Base-by-base conservation (phyloP, 2,888 invertebrate species). In the Oxytorus armatus region DNA sequence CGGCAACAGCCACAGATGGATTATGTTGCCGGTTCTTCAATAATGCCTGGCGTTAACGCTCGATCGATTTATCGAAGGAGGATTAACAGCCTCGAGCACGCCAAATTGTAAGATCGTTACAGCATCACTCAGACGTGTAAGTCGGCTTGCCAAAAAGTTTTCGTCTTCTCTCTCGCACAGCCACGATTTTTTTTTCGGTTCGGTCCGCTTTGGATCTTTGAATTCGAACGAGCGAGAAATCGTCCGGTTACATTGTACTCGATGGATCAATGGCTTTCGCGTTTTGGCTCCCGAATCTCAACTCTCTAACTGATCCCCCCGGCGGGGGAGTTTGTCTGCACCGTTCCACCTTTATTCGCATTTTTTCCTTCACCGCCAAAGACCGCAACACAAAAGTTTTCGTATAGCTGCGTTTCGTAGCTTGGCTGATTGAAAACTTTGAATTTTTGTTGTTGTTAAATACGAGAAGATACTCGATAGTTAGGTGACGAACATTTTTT, bases 41-140 rank as follows among this genome's bases (percentile, higher is more conserved):
- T 3, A 84, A 63, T 68, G 74, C 51, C 74, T 75, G 47, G 70
- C 68, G 53, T 77, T 77, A 25, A 83, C 82, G 85, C 88, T 87
- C 86, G 88, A 88, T 88, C 85, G 88, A 85, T 84, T 81, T 81
- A 84, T 83, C 65, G 86, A 75, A 82, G 86, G 82, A 84, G 87
- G 87, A 88, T 88, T 87, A 88, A 84, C 25, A 69, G 80, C 80
- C 82, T 83, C 81, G 59, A 61, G 69, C 51, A 55, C 29, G 69
- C 59, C 70, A 81, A 85, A 84, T 84, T 83, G 83, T 84, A 81
- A 82, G 84, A 82, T 88, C 84, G 88, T 89, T 89, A 86, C 84
- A 85, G 85, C 84, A 85, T 82, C 85, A 85, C 82, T 86, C 86
- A 85, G 70, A 86, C 88, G 88, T 88, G 72, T 88, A 88, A 88